Base-by-base conservation (phyloP, 2,113 vertebrate species). In the Cephalopholis sonnerati region DNA sequence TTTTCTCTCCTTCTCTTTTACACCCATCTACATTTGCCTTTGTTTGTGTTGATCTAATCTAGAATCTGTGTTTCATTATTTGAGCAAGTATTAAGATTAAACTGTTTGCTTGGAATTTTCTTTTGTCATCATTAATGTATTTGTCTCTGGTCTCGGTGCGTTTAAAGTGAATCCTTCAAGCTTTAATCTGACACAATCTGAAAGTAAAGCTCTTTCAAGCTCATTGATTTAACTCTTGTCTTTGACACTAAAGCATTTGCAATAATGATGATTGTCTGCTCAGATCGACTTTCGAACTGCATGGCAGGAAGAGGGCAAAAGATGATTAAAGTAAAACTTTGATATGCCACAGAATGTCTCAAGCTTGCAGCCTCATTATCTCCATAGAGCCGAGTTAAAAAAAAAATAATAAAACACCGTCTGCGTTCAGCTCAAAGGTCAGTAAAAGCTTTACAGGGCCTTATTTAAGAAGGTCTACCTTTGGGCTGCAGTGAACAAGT, bases 401-500 rank as follows among this genome's bases (percentile, higher is more conserved):
- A 41, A 22, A 48, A 70, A 55, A 77, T 50, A 79, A 82, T 57
- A 55, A 51, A 20, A 15, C n/a, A 64, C 6, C 2, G 36, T 59
- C 71, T n/a, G 39, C 55, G 59, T 84, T 75, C 50, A 27, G 50
- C 54, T 79, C 27, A 75, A 86, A 90, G 81, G 78, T 79, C 81
- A 87, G 55, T 32, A 58, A 74, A 67, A 58, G 74, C 57, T 62
- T 64, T 73, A 66, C 22, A 66, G 58, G 55, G 65, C 8, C 25
- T 27, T 74, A 64, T 82, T 82, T 77, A 70, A 41, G 50, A 32
- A 51, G 61, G 22, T 48, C 25, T 48, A 74, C 73, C 62, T 81
- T 41, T 80, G 32, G 75, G 84, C 74, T 77, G 57, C 75, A 58
- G 79, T 69, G 76, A 85, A 81, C 44, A 72, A 61, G 62, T 54